Evolutionary conservation across 2,797 vertebrate genomes (phyloP).

Genomic region (Stomatorhinus walkeri): DNA sequence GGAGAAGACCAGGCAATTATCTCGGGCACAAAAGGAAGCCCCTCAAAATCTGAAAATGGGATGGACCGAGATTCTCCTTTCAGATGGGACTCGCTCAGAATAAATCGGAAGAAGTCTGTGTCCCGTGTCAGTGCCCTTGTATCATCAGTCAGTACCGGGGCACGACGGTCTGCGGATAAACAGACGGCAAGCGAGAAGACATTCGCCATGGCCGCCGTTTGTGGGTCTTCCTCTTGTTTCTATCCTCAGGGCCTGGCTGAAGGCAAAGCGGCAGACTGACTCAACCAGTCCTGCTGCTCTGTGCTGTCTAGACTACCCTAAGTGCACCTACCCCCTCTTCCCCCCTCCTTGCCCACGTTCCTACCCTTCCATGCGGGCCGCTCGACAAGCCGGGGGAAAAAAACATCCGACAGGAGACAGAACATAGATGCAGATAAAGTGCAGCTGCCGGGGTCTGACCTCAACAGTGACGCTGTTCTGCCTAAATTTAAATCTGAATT

Average conservation of each 20-base stretch:
- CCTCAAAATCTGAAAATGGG: background rate
- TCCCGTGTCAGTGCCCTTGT: background rate
- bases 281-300: slow-evolving; percentile 31
- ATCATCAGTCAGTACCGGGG: no score
- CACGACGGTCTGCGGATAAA: background rate
- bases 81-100: background rate
- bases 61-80: background rate
- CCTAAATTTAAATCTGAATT: background rate
- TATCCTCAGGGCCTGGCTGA: slow-evolving; percentile 30
- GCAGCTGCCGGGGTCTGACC: background rate
- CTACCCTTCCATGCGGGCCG: background rate
- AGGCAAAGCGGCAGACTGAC: slow-evolving; percentile 28
- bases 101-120: background rate
- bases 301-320: slow-evolving; percentile 32
- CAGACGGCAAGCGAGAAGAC: slow-evolving; percentile 22
- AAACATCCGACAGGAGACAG: slow-evolving; percentile 66
- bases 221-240: slow-evolving; percentile 28
- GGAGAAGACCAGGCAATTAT: background rate
- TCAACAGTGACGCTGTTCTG: background rate
- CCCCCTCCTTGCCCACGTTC: background rate
- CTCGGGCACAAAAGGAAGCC: background rate
- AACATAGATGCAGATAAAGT: slow-evolving; percentile 36
- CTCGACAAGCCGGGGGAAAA: slow-evolving; percentile 36
- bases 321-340: background rate
- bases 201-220: background rate